Conservation (phyloP, 2,113 vertebrate species). For the Phycodurus eques region DNA sequence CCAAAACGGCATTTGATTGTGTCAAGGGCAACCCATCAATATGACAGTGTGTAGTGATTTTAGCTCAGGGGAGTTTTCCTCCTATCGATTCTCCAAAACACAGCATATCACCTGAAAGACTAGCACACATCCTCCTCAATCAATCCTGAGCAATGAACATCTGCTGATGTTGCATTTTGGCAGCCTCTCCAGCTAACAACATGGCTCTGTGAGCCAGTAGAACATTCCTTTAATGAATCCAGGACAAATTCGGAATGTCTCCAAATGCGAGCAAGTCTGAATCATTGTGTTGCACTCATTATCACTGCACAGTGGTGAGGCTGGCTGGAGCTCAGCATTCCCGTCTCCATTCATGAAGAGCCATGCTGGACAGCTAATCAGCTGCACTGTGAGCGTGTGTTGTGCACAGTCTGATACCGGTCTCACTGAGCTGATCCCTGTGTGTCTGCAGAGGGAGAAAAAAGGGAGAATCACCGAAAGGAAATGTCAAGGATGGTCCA, state of each 20-base stretch:
- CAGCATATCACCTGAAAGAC: conserved; percentile 46
- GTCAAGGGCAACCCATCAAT: conserved; percentile 67
- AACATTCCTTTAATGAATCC: conserved; percentile 13
- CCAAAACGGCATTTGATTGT: conserved; percentile 54
- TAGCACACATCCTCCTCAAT: conserved; percentile 34
- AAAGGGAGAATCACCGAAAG: conserved; percentile 54
- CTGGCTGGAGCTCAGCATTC: conserved; percentile 48
- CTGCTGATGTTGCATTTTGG: conserved; percentile 41
- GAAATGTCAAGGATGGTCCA: conserved; percentile 68
- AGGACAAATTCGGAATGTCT: conserved; percentile 33
- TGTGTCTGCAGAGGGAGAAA: conserved; percentile 39
- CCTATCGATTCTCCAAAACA: conserved; percentile 63
- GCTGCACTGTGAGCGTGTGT: conserved; percentile 33
- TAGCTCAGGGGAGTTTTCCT: conserved; percentile 56
- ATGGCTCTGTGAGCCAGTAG: neutral
- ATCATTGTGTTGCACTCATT: conserved; percentile 51
- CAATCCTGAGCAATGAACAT: conserved; percentile 36
- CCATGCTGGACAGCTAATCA: conserved; percentile 57
- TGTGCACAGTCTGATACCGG: conserved; percentile 55
- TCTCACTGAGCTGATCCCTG: conserved; percentile 58
- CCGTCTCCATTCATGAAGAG: conserved; percentile 53
- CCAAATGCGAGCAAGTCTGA: conserved; percentile 19
- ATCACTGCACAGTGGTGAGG: conserved; percentile 35
- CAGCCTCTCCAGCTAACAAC: conserved; percentile 1
- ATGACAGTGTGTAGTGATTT: conserved; percentile 64